Base-by-base conservation (phyloP, 2,797 vertebrate species). In the Periparus ater region DNA sequence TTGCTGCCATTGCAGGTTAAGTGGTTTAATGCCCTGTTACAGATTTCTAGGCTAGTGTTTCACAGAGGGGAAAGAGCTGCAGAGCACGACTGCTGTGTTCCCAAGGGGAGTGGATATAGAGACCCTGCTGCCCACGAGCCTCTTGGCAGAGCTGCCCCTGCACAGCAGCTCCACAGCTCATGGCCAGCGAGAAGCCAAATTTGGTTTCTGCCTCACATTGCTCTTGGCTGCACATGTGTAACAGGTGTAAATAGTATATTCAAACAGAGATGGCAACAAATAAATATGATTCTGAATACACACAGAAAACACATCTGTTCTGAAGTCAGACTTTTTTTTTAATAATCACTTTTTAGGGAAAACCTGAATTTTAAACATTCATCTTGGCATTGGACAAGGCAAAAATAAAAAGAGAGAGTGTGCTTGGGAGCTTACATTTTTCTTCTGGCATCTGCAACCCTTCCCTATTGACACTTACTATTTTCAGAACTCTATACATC, bases 401-500 rank as follows among this genome's bases (percentile, higher is more conserved):
- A 96, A 89, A 95, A 92, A 88, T 78, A 72, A 90, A 93, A 80
- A 68, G 72, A 92, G 40, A 85, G 20, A n/a, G 47, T 51, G 71
- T 9, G 3, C 67, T 82, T 86, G 85, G 79, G 91, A 94, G 63
- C 53, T 83, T 85, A 90, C 48, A 85, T 90, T 91, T 96, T 96
- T 88, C 70, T 95, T 94, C 89, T 95, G 88, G 94, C 83, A 92
- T 86, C 42, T 74, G 67, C 60, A 93, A 57, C 44, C 42, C 80
- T 88, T 86, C 67, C 53, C 74, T 93, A 79, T 61, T 90, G 92
- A 91, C 80, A 63, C 68, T 80, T 91, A 71, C 58, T 95, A 88
- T 95, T 96, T 95, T 96, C 92, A 94, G 80, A 88, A 92, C 71
- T 91, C 88, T 90, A 29, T 77, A 90, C 9, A 5, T 96, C 76